Percentiles rank a stretch among this genome's conserved stretches.
Conservation (phyloP, 1,140 invertebrate genomes). For the Neotoxoptera formosana region DNA sequence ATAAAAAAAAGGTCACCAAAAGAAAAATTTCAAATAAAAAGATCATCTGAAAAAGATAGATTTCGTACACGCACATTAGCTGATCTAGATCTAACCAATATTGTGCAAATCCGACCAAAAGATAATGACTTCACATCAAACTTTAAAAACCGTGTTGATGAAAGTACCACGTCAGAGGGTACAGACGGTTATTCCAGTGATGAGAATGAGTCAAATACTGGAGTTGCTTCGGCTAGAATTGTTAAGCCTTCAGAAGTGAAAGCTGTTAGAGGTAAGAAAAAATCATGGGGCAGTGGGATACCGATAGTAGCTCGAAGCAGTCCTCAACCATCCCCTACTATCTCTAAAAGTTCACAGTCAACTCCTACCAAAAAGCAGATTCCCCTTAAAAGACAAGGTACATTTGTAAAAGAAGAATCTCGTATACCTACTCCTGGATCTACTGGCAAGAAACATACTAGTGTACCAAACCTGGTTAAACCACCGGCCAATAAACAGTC, state of each 20-base stretch:
- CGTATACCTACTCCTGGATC: slow-evolving; percentile 59
- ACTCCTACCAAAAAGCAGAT: slow-evolving; percentile 55
- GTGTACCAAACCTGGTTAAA: slow-evolving; percentile 61
- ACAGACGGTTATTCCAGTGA: slow-evolving; percentile 40
- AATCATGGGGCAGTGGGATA: slow-evolving; percentile 62
- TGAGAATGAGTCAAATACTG: slow-evolving; percentile 22
- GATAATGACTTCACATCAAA: not conserved
- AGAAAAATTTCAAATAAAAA: slow-evolving; percentile 68
- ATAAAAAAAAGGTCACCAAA: slow-evolving; percentile 69
- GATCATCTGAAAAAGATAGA: slow-evolving; percentile 67
- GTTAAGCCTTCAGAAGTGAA: slow-evolving; percentile 71
- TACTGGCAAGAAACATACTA: slow-evolving; percentile 61
- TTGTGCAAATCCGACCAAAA: slow-evolving; percentile 32
- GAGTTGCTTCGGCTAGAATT: slow-evolving; percentile 11
- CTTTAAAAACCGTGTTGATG: not conserved
- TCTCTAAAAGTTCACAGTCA: slow-evolving; percentile 53
- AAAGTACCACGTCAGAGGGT: slow-evolving; percentile 35
- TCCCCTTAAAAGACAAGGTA: slow-evolving; percentile 60
- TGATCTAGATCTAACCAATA: slow-evolving; percentile 59
- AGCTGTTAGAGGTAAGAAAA: slow-evolving; percentile 78
- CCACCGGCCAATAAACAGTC: slow-evolving; percentile 59
- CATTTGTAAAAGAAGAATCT: slow-evolving; percentile 62
- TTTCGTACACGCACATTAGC: slow-evolving; percentile 71
- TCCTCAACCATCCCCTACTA: slow-evolving; percentile 59
- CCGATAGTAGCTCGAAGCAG: slow-evolving; percentile 57